Conservation (phyloP, 2,797 vertebrate genomes). For the Danio aesculapii region DNA sequence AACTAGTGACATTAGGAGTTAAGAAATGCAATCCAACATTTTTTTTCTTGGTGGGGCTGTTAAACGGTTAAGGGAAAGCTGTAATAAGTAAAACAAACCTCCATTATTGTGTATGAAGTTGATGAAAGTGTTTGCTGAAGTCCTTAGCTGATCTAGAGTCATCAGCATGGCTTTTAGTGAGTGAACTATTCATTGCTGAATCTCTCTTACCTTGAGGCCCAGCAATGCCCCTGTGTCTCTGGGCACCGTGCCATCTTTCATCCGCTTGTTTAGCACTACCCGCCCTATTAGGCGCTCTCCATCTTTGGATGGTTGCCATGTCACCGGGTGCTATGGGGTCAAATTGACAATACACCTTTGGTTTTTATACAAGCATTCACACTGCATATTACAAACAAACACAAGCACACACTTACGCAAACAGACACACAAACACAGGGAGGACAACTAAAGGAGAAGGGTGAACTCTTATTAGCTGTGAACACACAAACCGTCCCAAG, state of each 20-base stretch:
- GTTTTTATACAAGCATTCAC: slow-evolving; percentile 52
- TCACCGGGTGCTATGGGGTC: slow-evolving; percentile 88
- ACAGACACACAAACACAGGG: slow-evolving; percentile 1
- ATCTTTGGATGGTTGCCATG: slow-evolving; percentile 96
- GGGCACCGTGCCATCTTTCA: slow-evolving; percentile 93
- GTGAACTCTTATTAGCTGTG: background rate
- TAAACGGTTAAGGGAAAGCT: background rate
- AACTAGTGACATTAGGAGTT: no score
- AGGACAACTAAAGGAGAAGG: background rate
- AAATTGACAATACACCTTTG: slow-evolving; percentile 64
- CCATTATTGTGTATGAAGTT: background rate
- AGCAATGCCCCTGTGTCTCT: slow-evolving; percentile 92
- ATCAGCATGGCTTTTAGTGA: background rate
- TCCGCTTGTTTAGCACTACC: slow-evolving; percentile 93
- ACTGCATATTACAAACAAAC: slow-evolving; percentile 2
- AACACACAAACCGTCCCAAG: slow-evolving; percentile 46
- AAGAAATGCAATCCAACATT: no score
- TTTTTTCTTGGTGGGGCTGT: no score
- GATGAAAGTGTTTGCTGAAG: background rate
- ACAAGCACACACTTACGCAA: background rate
- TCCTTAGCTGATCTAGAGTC: background rate
- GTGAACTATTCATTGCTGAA: background rate
- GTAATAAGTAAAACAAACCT: background rate
- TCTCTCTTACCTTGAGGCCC: slow-evolving; percentile 89
- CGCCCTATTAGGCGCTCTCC: slow-evolving; percentile 95